Evolutionary conservation across 2,888 invertebrate species (phyloP), one percentile per base, ranked within the genome.

Genomic region (Diarsia rubi): DNA sequence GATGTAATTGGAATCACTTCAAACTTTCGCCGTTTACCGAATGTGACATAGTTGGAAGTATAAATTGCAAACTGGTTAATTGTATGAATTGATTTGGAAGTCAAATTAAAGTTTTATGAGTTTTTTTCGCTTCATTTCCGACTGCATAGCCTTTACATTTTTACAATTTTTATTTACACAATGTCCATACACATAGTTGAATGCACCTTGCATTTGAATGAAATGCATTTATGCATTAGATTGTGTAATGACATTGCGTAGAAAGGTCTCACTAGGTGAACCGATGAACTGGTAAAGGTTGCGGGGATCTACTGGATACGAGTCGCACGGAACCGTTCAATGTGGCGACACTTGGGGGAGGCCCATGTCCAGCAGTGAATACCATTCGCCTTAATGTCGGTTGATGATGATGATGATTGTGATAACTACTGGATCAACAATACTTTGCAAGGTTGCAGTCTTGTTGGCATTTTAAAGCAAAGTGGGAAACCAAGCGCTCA

Each of bases 391-490:
- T n/a, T n/a, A n/a, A n/a, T n/a, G n/a, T n/a, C n/a, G n/a, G n/a
- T n/a, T n/a, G n/a, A n/a, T n/a, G n/a, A n/a, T n/a, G n/a, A n/a
- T n/a, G n/a, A n/a, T n/a, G n/a, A n/a, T n/a, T n/a, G n/a, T n/a
- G n/a, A n/a, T n/a, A 16, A 27, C 27, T n/a, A 49, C 1, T 49
- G 42, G 19, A 49, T 49, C 27, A 74, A 27, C 14, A 60, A 42
- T 1, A 45, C 24, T 24, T 45, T 24, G 14, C 14, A 75, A 60
- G n/a, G 37, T 47, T 73, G 72, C 73, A 45, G 21, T 24, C 37
- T 72, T 37, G 44, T 72, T 42, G 47, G 42, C 27, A 75, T 74
- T 65, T 47, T 42, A 24, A 42, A 27, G 9, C 8, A 14, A 27
- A 67, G 12, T 68, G 59, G 0, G 9, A 3, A 57, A 9, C 8